Conservation (phyloP, 2,888 invertebrate genomes). For the Morpho achilles region DNA sequence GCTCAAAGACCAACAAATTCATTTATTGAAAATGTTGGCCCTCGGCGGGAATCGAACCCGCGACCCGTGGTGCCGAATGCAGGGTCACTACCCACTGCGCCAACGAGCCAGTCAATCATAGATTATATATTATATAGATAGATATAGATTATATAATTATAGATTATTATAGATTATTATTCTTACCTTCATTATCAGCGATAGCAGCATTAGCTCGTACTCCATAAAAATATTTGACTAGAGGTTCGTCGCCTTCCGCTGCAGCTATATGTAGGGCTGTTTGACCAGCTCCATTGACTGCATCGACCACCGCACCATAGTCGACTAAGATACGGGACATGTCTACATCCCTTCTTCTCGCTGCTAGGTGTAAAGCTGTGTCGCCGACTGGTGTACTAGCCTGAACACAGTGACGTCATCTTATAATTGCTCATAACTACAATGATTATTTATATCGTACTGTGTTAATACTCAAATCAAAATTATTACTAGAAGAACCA, state of each 20-base stretch:
- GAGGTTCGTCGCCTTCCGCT: slow-evolving; percentile 95
- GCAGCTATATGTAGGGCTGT: slow-evolving; percentile 97
- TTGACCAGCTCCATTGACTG: slow-evolving; percentile 95
- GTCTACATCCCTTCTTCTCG: slow-evolving; percentile 94
- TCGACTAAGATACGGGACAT: slow-evolving; percentile 95
- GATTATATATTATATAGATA: too few species aligned
- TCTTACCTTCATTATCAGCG: slow-evolving; percentile 91
- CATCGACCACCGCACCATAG: slow-evolving; percentile 94
- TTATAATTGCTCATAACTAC: background rate
- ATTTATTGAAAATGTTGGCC: too few species aligned
- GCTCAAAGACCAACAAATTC: too few species aligned
- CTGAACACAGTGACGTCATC: slow-evolving; percentile 42
- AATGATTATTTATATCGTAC: too few species aligned
- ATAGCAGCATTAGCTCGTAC: slow-evolving; percentile 96
- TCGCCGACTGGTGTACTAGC: slow-evolving; percentile 92
- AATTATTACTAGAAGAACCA: too few species aligned
- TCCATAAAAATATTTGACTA: slow-evolving; percentile 97
- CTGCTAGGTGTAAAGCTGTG: slow-evolving; percentile 96
- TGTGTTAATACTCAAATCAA: too few species aligned
- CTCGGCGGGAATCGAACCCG: too few species aligned
- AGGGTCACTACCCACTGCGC: too few species aligned
- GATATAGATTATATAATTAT: too few species aligned
- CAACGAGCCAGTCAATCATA: too few species aligned
- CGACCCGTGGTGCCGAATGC: too few species aligned
- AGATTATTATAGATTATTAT: background rate